Base-by-base conservation (phyloP, 2,797 vertebrate species). In the Pagetopsis macropterus region DNA sequence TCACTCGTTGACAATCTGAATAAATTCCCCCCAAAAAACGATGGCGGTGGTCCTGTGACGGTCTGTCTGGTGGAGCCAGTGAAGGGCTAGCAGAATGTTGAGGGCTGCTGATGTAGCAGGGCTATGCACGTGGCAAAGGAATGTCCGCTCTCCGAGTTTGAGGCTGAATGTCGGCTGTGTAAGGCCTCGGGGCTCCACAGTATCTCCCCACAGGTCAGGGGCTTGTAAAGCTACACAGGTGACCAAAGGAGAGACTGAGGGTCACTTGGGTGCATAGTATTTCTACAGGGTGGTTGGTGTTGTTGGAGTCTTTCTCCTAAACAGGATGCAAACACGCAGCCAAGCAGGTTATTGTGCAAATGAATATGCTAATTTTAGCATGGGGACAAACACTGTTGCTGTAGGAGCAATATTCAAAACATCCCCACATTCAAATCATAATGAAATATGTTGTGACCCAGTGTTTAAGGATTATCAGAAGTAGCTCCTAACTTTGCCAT, bases 91-190 rank as follows among this genome's bases (percentile, higher is more conserved):
- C 51, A 40, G 43, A 52, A 57, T 72, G 71, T 56, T 50, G 54
- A 76, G 52, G 63, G 81, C 58, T 91, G 89, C 84, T 92, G 88
- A 88, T 85, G 82, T 80, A 77, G 82, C 84, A 69, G 63, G 76
- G 84, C 83, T 58, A 62, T 81, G 79, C 85, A 89, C 84, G 84
- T 90, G 85, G 84, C 86, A 78, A 67, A 90, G 90, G 90, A 93
- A 94, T 92, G 91, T 79, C 68, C 75, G 70, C 80, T 81, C 73
- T 59, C 58, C 65, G 76, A 82, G 60, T 55, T 9, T 81, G 75
- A 52, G 76, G 76, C 73, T 75, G 80, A 69, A 73, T 87, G 82
- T 86, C 72, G 81, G 75, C 84, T 67, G 80, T 74, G 84, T 84
- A 76, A 72, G 65, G 82, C 77, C 71, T 81, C 33, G 7, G 75